Evolutionary conservation across 2,888 invertebrate genomes (phyloP).

Genomic region (Callimorpha dominula): DNA sequence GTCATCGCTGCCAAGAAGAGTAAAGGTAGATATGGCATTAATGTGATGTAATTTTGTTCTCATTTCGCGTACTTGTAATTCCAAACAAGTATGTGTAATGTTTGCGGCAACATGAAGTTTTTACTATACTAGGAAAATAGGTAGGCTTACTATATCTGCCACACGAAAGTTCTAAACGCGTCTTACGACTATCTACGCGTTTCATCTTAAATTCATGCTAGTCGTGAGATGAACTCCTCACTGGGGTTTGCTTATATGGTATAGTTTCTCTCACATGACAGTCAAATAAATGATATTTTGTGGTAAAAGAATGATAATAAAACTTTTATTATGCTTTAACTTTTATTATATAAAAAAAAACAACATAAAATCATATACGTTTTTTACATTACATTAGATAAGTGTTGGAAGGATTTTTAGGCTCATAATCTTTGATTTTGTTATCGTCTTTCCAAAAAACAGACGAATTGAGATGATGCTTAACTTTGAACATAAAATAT

Average conservation of each 20-base stretch:
- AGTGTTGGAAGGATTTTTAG: too few relatives aligned
- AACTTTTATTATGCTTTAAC: not conserved
- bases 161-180: not conserved
- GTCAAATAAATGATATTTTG: not conserved
- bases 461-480: too few relatives aligned
- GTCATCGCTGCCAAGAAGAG: conserved; percentile 89
- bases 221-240: not conserved
- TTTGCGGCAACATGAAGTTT: conserved; percentile 16
- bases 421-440: too few relatives aligned
- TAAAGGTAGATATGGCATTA: conserved; percentile 88
- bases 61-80: conserved; percentile 17
- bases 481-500: too few relatives aligned
- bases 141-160: conserved; percentile 8
- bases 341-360: too few relatives aligned
- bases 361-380: too few relatives aligned
- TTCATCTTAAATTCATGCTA: not conserved
- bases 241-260: not conserved
- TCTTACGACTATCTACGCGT: not conserved
- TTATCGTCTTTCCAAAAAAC: too few relatives aligned
- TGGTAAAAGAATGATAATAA: not conserved
- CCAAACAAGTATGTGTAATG: conserved; percentile 1
- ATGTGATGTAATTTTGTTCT: conserved; percentile 11
- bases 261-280: not conserved
- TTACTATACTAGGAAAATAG: conserved; percentile 16
- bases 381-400: too few relatives aligned